Evolutionary conservation across 2,113 vertebrate genomes (phyloP).

Genomic region (Loxodonta africana): DNA sequence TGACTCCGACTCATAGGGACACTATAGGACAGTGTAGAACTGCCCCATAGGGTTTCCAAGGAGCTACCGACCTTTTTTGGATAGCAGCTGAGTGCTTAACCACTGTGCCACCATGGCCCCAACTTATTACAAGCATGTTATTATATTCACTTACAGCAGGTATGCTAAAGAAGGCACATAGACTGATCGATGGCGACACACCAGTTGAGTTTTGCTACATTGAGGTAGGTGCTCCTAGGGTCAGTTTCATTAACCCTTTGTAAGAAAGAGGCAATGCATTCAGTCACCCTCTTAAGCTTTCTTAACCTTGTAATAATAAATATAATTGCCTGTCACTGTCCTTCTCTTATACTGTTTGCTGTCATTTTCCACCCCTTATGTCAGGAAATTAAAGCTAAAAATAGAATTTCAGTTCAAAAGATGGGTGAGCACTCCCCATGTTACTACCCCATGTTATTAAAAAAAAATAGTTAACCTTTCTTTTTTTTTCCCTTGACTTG

Average conservation of each 20-base stretch:
- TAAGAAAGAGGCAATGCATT: neutral
- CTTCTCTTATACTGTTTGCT: neutral
- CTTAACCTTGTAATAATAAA: neutral
- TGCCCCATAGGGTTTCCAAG: no score
- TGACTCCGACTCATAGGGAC: no score
- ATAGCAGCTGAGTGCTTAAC: no score
- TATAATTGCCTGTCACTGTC: neutral
- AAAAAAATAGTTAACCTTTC: neutral
- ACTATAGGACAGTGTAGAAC: no score
- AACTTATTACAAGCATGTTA: neutral
- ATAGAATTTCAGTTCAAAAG: neutral
- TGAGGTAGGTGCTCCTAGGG: accelerated
- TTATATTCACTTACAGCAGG: neutral
- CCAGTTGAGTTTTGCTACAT: neutral
- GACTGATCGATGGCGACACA: neutral
- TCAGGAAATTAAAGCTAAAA: neutral
- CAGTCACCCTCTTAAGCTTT: neutral
- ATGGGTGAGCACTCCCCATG: neutral
- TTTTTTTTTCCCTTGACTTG: neutral
- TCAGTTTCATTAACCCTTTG: neutral
- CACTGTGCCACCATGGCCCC: neutral
- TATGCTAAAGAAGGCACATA: neutral
- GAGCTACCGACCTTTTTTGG: no score
- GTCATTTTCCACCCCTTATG: neutral
- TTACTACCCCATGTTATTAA: neutral